Conservation (phyloP, 2,888 invertebrate species). For the Trichopoda pennipes region DNA sequence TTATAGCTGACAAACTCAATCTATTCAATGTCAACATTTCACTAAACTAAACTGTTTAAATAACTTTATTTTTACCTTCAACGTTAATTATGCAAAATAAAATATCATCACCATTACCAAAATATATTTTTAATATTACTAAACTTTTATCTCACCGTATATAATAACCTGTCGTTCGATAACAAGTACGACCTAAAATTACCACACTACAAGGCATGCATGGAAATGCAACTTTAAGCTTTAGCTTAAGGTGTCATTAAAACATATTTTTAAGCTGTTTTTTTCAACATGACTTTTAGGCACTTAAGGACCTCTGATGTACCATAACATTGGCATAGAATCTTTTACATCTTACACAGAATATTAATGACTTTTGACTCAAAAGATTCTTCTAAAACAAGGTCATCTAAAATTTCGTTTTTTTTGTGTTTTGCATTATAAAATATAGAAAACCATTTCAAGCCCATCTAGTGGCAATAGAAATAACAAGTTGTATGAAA, state of each 20-base stretch:
- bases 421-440: slow-evolving; percentile 2
- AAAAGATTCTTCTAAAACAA: slow-evolving; percentile 1
- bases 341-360: neutral
- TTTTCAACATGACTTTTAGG: slow-evolving; percentile 29
- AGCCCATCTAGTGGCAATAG: slow-evolving; percentile 20
- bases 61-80: no score
- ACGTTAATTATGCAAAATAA: no score
- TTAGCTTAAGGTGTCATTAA: slow-evolving; percentile 53
- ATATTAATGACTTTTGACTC: neutral
- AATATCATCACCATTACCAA: no score
- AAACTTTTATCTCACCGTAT: no score
- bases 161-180: neutral
- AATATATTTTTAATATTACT: no score
- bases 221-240: slow-evolving; percentile 49
- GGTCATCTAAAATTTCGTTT: slow-evolving; percentile 17
- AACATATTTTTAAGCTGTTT: slow-evolving; percentile 45
- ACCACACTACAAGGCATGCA: neutral
- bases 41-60: neutral
- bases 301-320: neutral
- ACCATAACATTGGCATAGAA: neutral
- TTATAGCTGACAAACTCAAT: no score
- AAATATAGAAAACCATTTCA: neutral
- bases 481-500: slow-evolving; percentile 41
- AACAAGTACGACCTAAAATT: neutral
- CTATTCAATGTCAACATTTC: neutral